These are phyloP conservation scores for Drosophila oshimai DNA, from an alignment of 1,140 invertebrate genomes.

Conservation along the genomic window DNA sequence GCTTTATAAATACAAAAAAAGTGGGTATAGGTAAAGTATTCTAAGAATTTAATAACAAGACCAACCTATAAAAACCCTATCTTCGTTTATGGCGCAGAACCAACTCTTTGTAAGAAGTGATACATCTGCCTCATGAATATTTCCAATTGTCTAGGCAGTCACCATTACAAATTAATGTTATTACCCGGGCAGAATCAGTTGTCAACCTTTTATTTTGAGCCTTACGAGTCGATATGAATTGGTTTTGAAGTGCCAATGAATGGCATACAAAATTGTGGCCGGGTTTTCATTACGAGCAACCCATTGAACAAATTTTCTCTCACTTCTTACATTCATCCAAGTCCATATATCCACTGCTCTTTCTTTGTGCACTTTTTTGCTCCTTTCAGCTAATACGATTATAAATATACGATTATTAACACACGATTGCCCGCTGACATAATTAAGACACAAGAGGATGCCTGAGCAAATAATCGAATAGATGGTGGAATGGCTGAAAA, in stretches of 20 bases:
- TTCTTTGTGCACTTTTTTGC: conserved; percentile 36
- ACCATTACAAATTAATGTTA: conserved; percentile 59
- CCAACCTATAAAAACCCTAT: neutral
- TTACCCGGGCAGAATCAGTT: conserved; percentile 53
- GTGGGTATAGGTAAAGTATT: too few relatives aligned
- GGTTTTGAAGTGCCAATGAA: conserved; percentile 67
- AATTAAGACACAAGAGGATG: conserved; percentile 72
- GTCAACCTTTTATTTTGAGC: conserved; percentile 31
- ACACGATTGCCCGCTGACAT: conserved; percentile 76
- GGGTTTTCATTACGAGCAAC: conserved; percentile 60
- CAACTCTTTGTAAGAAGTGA: neutral
- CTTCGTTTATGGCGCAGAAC: neutral
- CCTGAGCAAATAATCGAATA: conserved; percentile 52
- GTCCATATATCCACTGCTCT: conserved; percentile 15
- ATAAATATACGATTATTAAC: conserved; percentile 81
- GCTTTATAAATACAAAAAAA: too few relatives aligned
- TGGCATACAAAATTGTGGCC: conserved; percentile 62
- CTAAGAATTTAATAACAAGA: neutral
- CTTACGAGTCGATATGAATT: conserved; percentile 48
- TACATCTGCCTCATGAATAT: conserved; percentile 45
- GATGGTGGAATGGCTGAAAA: neutral
- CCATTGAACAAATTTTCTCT: conserved; percentile 73
- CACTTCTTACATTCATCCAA: neutral
- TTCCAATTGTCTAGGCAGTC: neutral
- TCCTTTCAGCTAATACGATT: conserved; percentile 65